Conservation (phyloP, 2,797 vertebrate species). For the Toxotes lorentzi region DNA sequence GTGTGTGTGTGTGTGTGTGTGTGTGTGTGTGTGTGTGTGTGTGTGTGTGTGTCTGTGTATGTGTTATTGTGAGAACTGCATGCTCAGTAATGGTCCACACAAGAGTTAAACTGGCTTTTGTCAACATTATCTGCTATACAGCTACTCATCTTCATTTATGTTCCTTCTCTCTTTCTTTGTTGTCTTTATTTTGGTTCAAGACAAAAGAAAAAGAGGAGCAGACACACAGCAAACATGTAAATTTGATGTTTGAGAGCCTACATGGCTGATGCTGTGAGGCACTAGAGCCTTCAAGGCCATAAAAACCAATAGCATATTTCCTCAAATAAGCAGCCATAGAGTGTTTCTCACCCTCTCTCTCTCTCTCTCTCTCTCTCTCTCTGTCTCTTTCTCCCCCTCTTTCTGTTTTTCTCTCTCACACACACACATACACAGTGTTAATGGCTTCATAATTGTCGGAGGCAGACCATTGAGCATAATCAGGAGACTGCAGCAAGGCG, state of each 20-base stretch:
- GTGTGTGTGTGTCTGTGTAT: conserved; percentile 14
- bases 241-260: conserved; percentile 59
- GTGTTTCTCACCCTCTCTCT: conserved; percentile 29
- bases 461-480: conserved; percentile 81
- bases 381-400: not conserved
- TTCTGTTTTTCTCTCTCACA: not conserved
- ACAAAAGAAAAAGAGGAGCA: conserved; percentile 35
- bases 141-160: conserved; percentile 15
- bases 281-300: conserved; percentile 62
- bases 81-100: conserved; percentile 41
- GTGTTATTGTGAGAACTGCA: not conserved
- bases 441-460: conserved; percentile 82
- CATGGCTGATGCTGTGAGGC: conserved; percentile 46
- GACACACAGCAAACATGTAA: conserved; percentile 54
- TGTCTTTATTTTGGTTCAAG: conserved; percentile 25
- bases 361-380: conserved; percentile 22
- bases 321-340: conserved; percentile 66
- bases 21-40: conserved; percentile 22
- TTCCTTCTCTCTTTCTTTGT: conserved; percentile 6
- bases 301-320: conserved; percentile 69
- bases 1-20: conserved; percentile 11
- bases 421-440: conserved; percentile 65
- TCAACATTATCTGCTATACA: conserved; percentile 10
- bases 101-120: conserved; percentile 39
- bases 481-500: conserved; percentile 80